Percentiles rank a stretch among this genome's conserved stretches.
These are phyloP conservation scores for Cyanistes caeruleus DNA, from an alignment of 2,113 vertebrate species.

Conservation along the genomic window DNA sequence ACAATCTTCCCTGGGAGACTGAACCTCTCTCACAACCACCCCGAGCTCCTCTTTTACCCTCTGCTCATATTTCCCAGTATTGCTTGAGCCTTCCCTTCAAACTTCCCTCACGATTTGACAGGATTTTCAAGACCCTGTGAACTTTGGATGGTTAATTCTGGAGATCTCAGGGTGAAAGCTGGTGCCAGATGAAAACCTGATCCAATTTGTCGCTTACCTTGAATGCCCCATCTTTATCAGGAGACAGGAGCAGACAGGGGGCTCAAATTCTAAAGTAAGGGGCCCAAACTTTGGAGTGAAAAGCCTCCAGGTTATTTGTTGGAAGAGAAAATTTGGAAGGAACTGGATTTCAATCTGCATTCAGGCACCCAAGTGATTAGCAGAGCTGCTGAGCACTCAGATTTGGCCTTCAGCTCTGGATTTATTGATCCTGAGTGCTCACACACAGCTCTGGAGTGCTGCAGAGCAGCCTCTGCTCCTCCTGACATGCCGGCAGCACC, in stretches of 20 bases:
- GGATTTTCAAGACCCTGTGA: neutral
- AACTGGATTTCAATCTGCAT: neutral
- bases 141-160: neutral
- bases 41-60: neutral
- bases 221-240: neutral
- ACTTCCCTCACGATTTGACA: neutral
- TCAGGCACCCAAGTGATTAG: neutral
- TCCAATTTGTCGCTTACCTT: neutral
- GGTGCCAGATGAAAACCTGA: neutral
- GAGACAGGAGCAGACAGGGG: neutral
- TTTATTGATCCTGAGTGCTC: neutral
- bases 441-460: neutral
- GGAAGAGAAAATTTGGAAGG: neutral
- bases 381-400: conserved; percentile 5
- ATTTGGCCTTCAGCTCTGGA: neutral
- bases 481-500: neutral
- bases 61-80: neutral
- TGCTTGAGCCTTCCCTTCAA: neutral
- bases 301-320: neutral
- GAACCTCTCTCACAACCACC: neutral
- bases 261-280: neutral
- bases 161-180: neutral
- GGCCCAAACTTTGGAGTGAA: neutral
- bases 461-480: neutral
- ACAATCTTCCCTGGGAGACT: neutral